Evolutionary conservation across 2,888 invertebrate species (phyloP).

Genomic region (Sycophila texana): DNA sequence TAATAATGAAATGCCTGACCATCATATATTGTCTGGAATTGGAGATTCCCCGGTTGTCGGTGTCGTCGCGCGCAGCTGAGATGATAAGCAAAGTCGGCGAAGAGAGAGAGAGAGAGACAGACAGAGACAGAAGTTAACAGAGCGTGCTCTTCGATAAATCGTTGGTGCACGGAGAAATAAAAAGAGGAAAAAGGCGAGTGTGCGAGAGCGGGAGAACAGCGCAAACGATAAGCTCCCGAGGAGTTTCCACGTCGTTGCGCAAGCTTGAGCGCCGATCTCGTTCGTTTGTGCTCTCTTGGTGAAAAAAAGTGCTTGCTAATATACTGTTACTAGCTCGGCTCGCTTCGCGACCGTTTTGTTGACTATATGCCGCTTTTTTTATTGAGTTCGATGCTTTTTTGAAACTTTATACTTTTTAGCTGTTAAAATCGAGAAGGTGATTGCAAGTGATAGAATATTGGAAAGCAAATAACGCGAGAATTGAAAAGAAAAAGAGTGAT

Average conservation of each 20-base stretch:
- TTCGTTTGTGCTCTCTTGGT: background rate
- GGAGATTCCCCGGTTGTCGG: background rate
- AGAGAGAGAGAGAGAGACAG: too few relatives aligned
- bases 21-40: constrained; percentile 5
- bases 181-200: background rate
- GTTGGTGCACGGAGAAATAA: background rate
- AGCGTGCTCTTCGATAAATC: constrained; percentile 33
- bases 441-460: too few relatives aligned
- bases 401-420: too few relatives aligned
- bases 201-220: constrained; percentile 18
- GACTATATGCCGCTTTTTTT: too few relatives aligned
- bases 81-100: constrained; percentile 11
- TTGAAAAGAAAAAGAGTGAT: too few relatives aligned
- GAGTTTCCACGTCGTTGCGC: constrained; percentile 39
- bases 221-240: constrained; percentile 22
- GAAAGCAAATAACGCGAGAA: too few relatives aligned
- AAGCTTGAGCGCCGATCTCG: constrained; percentile 20
- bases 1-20: constrained; percentile 5
- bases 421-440: too few relatives aligned
- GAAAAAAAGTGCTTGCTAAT: background rate
- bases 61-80: constrained; percentile 1
- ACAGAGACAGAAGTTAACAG: constrained; percentile 23
- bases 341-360: too few relatives aligned
- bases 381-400: too few relatives aligned
- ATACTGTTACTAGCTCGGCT: too few relatives aligned